Conservation (phyloP, 2,113 vertebrate genomes). For the Turdus rufiventris region DNA sequence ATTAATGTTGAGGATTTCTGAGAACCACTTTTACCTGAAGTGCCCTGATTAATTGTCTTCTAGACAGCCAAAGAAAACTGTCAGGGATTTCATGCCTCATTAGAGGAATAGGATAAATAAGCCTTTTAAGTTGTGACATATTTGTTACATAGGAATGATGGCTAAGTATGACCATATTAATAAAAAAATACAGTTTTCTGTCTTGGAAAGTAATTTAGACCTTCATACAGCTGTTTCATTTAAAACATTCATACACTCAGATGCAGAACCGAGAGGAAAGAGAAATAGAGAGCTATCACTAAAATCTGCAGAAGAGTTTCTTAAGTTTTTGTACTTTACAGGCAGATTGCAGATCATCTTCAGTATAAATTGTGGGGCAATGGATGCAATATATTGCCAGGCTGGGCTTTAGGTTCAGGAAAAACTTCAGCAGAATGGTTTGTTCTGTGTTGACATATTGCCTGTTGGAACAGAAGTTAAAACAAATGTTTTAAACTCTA, state of each 20-base stretch:
- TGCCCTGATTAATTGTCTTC: neutral
- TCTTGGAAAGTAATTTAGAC: constrained; percentile 18
- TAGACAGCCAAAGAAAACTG: neutral
- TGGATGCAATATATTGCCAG: neutral
- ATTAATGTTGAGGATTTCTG: neutral
- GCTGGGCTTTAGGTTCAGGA: neutral
- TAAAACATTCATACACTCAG: neutral
- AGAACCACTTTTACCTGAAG: neutral
- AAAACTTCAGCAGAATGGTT: neutral
- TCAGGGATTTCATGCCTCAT: neutral
- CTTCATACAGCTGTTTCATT: constrained; percentile 4
- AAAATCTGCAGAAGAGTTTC: neutral
- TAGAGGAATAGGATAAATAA: neutral
- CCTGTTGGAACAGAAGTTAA: neutral
- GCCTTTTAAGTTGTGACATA: neutral
- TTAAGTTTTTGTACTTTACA: neutral
- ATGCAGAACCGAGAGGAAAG: neutral
- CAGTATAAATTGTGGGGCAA: neutral
- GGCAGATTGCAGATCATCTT: neutral
- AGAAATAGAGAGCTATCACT: neutral
- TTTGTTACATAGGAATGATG: neutral
- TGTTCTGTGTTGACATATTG: neutral
- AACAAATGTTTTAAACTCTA: neutral
- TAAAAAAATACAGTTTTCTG: neutral
- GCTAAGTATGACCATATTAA: neutral